Base-by-base conservation (phyloP, 2,113 vertebrate genomes). In the Bujurquina vittata region DNA sequence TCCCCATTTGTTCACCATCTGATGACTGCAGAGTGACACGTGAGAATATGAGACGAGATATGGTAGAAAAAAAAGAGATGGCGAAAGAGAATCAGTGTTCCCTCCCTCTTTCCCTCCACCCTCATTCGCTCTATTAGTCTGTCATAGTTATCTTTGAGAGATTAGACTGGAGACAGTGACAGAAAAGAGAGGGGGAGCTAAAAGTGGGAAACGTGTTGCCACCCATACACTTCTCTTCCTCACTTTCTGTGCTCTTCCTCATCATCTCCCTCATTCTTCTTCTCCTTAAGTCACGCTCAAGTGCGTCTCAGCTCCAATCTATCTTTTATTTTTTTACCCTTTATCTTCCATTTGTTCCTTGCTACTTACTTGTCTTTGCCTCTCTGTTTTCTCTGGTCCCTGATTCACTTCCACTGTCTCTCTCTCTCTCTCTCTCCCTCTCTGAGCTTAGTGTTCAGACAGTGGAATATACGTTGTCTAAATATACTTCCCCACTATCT, bases 401-500 rank as follows among this genome's bases (percentile, higher is more conserved):
- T 52, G 72, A 86, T 74, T 92, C 81, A 75, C 89, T 77, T 83
- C 82, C 84, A 77, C 75, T 72, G 43, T 87, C 89, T 76, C 77
- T 58, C 62, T 26, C 67, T 72, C 67, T 46, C 11, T 46, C 12
- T 15, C 91, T 83, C 84, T 86, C 85, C 77, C 86, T 89, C 89
- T 83, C 91, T 35, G 86, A 95, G 94, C 92, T 94, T 84, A 93
- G 94, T 85, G 91, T 85, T 93, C 93, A 95, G 94, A 95, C 93
- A 92, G 92, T 92, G 94, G 92, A 94, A 91, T 91, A 94, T 88
- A 85, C 90, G 89, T 91, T 90, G 90, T 89, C 93, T 92, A 92
- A 95, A 95, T 93, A 93, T 92, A 93, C 94, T 91, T 89, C 90
- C 91, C 88, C 89, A 77, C 92, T 94, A 94, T 94, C 94, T 85